Evolutionary conservation across 2,113 vertebrate genomes (phyloP), one percentile per base, ranked within the genome.

Genomic region (Ictalurus furcatus): DNA sequence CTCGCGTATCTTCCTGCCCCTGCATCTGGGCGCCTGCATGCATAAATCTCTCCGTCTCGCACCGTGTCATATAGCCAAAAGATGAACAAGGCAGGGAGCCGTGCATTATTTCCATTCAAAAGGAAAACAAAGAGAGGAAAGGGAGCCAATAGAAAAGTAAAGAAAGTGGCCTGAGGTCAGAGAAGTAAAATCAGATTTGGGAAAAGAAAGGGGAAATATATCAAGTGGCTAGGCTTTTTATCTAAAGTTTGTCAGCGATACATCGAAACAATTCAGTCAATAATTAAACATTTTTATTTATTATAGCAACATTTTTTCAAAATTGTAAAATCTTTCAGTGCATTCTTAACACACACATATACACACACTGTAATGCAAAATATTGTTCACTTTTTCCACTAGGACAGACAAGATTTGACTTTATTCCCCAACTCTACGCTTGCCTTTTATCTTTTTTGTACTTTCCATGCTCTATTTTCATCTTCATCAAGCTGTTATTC

Each of bases 41-140:
- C 97, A 98, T 98, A 98, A 98, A 97, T 98, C 97, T 98, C 96
- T 95, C 93, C 92, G 95, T 96, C 94, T 95, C 88, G 93, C 93
- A 95, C 94, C 93, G 94, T 97, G 96, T 97, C 96, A 95, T 93
- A 91, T 95, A 94, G 94, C 93, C 94, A 94, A 92, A 95, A 97
- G 96, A 97, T 97, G 96, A 96, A 96, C 95, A 95, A 94, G 95
- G 78, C 88, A 87, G 94, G 94, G 95, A 95, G 95, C 94, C 95
- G 95, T 93, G 95, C 94, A 95, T 96, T 96, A 96, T 96, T 96
- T 96, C 96, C 95, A 94, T 95, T 90, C 78, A 81, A 85, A 80
- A 81, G 86, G 78, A 86, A 88, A 89, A 74, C 52, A 86, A 87
- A 81, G 52, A 79, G 86, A 87, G 58, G 56, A 40, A 67, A 85